Conservation (phyloP, 2,113 vertebrate species). For the Vicugna pacos region DNA sequence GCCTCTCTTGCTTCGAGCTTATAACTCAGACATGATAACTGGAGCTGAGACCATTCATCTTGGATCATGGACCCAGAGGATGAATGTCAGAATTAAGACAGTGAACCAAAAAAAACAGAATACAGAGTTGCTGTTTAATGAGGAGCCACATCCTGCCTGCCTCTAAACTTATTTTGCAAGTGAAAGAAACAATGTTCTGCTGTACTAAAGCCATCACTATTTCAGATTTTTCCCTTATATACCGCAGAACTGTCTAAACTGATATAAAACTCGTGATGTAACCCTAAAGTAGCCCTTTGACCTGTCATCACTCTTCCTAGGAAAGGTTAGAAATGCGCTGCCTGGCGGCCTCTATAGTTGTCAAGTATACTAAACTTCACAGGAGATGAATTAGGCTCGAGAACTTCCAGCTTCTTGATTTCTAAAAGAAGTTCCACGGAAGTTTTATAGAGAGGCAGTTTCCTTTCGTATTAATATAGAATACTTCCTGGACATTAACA, state of each 20-base stretch:
- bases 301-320: not conserved
- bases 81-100: not conserved
- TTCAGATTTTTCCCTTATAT: not conserved
- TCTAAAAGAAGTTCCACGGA: slow-evolving; percentile 14
- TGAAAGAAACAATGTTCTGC: not conserved
- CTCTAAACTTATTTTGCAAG: not conserved
- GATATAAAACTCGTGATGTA: not conserved
- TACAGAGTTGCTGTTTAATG: not conserved
- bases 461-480: not conserved
- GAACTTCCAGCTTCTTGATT: not conserved
- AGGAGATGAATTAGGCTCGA: not conserved
- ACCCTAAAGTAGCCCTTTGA: not conserved
- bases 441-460: not conserved
- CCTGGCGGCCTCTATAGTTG: not conserved
- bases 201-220: not conserved
- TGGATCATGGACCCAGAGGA: not conserved
- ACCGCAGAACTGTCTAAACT: not conserved
- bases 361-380: not conserved
- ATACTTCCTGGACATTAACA: not conserved
- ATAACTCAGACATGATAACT: not conserved
- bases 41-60: not conserved
- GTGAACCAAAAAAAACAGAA: not conserved
- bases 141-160: not conserved
- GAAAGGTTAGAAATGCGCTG: not conserved
- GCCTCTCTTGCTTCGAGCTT: not conserved